These are phyloP conservation scores for Anastatus disparis DNA, from an alignment of 1,140 invertebrate genomes.

Conservation along the genomic window DNA sequence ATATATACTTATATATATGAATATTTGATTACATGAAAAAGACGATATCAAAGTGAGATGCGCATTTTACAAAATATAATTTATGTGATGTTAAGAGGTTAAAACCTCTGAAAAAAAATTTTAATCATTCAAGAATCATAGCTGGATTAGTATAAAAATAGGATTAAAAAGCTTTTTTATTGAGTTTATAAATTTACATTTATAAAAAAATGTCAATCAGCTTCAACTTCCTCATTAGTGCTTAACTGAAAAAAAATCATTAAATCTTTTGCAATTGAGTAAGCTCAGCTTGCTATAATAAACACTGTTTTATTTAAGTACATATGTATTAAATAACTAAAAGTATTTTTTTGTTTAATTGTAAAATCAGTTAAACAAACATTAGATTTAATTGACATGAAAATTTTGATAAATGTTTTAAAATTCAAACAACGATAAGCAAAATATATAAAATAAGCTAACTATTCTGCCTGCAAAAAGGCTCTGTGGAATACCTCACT, in stretches of 20 bases:
- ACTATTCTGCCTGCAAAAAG: constrained; percentile 10
- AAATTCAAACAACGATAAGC: constrained; percentile 36
- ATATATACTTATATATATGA: constrained; percentile 14
- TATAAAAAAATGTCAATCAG: constrained; percentile 4
- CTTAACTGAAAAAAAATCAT: background rate
- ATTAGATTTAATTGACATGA: constrained; percentile 32
- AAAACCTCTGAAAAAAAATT: constrained; percentile 17
- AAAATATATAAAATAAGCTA: constrained; percentile 17
- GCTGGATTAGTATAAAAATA: constrained; percentile 22
- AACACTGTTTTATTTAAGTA: constrained; percentile 8
- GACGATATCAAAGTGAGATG: constrained; percentile 39
- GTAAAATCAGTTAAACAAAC: constrained; percentile 2
- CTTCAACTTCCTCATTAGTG: constrained; percentile 19
- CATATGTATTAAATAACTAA: constrained; percentile 17
- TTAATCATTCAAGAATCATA: constrained; percentile 22
- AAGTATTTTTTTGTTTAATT: constrained; percentile 32
- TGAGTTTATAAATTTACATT: constrained; percentile 21
- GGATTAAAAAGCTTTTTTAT: constrained; percentile 29
- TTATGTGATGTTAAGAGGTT: constrained; percentile 27
- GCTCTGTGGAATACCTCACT: constrained; percentile 24
- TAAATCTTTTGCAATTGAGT: constrained; percentile 11
- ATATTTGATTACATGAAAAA: constrained; percentile 22
- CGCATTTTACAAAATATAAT: constrained; percentile 40
- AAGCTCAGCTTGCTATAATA: constrained; percentile 7
- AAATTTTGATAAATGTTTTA: constrained; percentile 37